Percentiles rank a stretch among this genome's conserved stretches.
Conservation (phyloP, 2,888 invertebrate genomes). For the Agrochola lota region DNA sequence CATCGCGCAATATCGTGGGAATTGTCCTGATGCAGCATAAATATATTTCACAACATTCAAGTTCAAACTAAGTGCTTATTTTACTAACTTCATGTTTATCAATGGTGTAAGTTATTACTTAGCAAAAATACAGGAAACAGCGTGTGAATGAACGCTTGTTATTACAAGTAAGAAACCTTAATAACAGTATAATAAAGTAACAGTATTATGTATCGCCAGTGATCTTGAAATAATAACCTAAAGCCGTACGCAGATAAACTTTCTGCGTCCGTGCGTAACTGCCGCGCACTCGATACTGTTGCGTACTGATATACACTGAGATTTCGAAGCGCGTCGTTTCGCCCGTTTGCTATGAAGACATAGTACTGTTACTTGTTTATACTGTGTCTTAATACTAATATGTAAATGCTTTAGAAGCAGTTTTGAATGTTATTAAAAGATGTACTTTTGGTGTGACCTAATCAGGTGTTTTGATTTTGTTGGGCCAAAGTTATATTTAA, state of each 20-base stretch:
- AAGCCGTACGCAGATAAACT: too few relatives aligned
- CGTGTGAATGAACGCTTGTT: constrained; percentile 65
- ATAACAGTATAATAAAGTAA: too few relatives aligned
- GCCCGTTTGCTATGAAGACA: too few relatives aligned
- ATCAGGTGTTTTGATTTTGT: not conserved
- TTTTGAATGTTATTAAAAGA: constrained; percentile 10
- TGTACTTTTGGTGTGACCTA: not conserved
- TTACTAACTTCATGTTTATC: constrained; percentile 47
- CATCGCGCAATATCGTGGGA: constrained; percentile 45
- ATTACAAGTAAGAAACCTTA: constrained; percentile 12
- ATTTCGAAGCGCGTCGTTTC: too few relatives aligned
- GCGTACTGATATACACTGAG: too few relatives aligned
- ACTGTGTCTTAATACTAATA: constrained; percentile 2
- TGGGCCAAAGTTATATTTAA: not conserved
- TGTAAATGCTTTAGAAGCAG: constrained; percentile 3
- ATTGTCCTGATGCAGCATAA: constrained; percentile 18
- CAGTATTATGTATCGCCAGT: too few relatives aligned
- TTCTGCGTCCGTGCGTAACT: too few relatives aligned
- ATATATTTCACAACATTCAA: constrained; percentile 52
- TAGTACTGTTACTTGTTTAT: too few relatives aligned
- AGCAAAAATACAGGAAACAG: constrained; percentile 62
- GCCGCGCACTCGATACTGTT: too few relatives aligned
- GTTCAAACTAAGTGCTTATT: constrained; percentile 47
- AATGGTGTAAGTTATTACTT: constrained; percentile 45
- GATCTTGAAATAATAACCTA: too few relatives aligned